Conservation (phyloP, 2,113 vertebrate species). For the Dascyllus trimaculatus region DNA sequence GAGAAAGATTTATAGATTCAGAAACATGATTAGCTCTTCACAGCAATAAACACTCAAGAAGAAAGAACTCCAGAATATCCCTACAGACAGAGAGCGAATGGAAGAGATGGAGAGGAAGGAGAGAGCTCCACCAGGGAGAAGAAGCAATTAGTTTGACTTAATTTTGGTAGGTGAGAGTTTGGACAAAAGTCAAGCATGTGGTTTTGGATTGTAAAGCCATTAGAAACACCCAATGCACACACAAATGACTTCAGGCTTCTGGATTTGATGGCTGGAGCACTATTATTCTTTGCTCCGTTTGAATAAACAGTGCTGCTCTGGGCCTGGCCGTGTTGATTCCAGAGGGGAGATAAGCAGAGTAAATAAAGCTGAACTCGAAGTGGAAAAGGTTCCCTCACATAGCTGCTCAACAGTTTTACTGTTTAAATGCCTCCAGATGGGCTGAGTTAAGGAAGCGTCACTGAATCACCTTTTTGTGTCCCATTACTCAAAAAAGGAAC, state of each 20-base stretch:
- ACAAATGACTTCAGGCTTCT: conserved; percentile 53
- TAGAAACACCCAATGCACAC: conserved; percentile 50
- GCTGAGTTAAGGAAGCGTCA: conserved; percentile 9
- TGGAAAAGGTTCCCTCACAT: conserved; percentile 56
- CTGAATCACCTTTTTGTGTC: conserved; percentile 4
- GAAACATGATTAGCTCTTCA: conserved; percentile 21
- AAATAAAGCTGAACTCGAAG: conserved; percentile 64
- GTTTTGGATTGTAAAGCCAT: conserved; percentile 52
- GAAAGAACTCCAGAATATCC: neutral
- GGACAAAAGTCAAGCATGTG: conserved; percentile 53
- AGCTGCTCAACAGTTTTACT: conserved; percentile 53
- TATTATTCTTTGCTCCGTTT: conserved; percentile 65
- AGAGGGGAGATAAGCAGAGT: conserved; percentile 66
- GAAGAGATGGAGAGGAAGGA: neutral
- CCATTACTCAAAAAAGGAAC: neutral
- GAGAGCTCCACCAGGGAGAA: neutral
- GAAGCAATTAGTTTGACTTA: conserved; percentile 14
- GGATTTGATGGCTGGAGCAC: conserved; percentile 37
- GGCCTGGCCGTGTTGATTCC: conserved; percentile 60
- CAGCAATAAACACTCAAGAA: conserved; percentile 15
- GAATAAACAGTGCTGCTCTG: conserved; percentile 63
- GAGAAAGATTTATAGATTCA: conserved; percentile 2
- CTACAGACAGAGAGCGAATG: neutral
- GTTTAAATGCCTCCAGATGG: conserved; percentile 72
- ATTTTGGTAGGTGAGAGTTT: conserved; percentile 40